Evolutionary conservation across 2,113 vertebrate genomes (phyloP).

Genomic region (Pelvicachromis taeniatus): DNA sequence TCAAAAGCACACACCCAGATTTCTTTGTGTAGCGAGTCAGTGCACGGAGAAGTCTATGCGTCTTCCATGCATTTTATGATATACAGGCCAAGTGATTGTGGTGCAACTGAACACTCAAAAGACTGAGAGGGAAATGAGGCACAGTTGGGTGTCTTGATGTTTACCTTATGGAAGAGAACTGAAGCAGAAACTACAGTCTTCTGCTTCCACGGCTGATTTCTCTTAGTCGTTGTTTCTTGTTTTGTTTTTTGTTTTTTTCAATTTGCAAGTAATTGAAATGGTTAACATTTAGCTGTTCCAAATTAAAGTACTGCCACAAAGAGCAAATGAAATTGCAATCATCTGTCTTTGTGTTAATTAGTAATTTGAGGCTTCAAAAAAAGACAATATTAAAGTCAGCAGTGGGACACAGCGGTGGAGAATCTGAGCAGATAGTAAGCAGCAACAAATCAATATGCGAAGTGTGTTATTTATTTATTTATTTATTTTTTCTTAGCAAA

Average conservation of each 20-base stretch:
- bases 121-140: background rate
- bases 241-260: background rate
- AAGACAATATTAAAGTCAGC: background rate
- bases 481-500: background rate
- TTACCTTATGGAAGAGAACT: background rate
- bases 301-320: background rate
- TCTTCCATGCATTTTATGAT: background rate
- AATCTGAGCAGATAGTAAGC: background rate
- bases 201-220: background rate
- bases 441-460: slow-evolving; percentile 4
- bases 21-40: background rate
- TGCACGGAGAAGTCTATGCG: background rate
- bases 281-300: background rate
- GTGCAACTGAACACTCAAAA: background rate
- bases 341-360: background rate
- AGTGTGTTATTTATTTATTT: no score
- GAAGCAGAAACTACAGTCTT: background rate
- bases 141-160: background rate
- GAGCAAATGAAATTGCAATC: background rate
- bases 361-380: background rate
- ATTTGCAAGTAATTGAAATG: background rate
- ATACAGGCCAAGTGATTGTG: background rate
- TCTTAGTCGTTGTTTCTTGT: background rate
- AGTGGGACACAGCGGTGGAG: background rate
- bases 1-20: background rate